phyloP scores from a whole-genome alignment of 2,888 invertebrate genomes.

The Chorisops tibialis region DNA sequence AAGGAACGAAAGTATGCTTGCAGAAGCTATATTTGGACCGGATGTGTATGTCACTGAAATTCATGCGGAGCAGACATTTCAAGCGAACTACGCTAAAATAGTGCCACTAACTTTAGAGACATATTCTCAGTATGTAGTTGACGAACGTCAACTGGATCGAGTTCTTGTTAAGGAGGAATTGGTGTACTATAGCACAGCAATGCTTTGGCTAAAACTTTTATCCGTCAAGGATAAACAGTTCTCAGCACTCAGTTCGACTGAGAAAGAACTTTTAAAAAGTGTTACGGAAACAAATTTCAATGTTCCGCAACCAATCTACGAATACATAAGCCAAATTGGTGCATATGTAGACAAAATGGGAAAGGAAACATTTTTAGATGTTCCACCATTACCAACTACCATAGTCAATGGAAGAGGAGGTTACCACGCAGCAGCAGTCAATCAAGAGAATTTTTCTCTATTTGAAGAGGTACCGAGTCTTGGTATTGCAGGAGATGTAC shows the following conservation, averaged over 20 bases:
- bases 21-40: no score
- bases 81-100: no score
- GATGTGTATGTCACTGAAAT: no score
- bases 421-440: not conserved
- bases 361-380: not conserved
- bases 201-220: not conserved
- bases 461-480: conserved; percentile 1
- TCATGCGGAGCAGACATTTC: no score
- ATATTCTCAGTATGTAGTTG: no score
- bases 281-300: not conserved
- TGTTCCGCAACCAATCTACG: not conserved
- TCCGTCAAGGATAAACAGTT: not conserved
- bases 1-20: no score
- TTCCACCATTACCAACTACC: not conserved
- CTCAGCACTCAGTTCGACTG: not conserved
- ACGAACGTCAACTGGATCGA: not conserved
- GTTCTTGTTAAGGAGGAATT: not conserved
- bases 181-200: not conserved
- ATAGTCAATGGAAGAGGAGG: not conserved
- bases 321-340: not conserved
- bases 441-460: not conserved
- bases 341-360: conserved; percentile 3
- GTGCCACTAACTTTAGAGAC: no score
- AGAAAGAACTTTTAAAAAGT: not conserved
- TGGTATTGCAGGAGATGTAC: not conserved